Conservation (phyloP, 2,888 invertebrate species). For the Cheilosia variabilis region DNA sequence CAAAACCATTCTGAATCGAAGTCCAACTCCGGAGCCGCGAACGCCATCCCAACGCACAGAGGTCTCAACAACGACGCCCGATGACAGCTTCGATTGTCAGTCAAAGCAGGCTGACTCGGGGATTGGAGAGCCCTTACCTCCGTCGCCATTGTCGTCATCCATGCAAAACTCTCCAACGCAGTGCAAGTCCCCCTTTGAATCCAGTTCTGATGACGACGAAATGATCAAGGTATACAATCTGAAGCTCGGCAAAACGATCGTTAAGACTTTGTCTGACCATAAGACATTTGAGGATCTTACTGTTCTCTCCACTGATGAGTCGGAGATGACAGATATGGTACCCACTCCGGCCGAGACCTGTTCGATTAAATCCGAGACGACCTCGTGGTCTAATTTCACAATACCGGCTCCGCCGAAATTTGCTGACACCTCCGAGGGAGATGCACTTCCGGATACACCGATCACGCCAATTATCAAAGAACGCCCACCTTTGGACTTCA, state of each 20-base stretch:
- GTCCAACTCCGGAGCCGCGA: constrained; percentile 81
- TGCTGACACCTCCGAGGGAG: constrained; percentile 78
- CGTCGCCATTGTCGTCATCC: constrained; percentile 79
- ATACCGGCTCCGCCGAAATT: constrained; percentile 82
- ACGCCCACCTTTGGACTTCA: constrained; percentile 75
- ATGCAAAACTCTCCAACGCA: constrained; percentile 76
- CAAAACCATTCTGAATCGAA: constrained; percentile 81
- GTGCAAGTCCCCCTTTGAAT: constrained; percentile 79
- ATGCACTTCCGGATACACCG: constrained; percentile 70
- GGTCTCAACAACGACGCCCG: constrained; percentile 43
- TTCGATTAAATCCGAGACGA: constrained; percentile 68
- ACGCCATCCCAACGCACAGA: constrained; percentile 76
- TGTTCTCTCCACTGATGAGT: constrained; percentile 53
- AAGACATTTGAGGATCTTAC: constrained; percentile 76
- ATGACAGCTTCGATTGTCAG: constrained; percentile 79
- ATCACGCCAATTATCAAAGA: constrained; percentile 77
- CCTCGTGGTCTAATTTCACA: constrained; percentile 80
- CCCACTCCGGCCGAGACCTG: constrained; percentile 52
- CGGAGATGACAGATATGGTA: constrained; percentile 62
- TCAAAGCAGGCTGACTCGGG: constrained; percentile 82
- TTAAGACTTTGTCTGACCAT: constrained; percentile 77
- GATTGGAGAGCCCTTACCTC: constrained; percentile 80
- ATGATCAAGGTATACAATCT: constrained; percentile 83
- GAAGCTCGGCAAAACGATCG: constrained; percentile 81
- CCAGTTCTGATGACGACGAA: constrained; percentile 83